A percentile compares a stretch with the other conserved stretches of the same genome.
These are phyloP conservation scores for Calephelis perditalis DNA, from an alignment of 2,888 invertebrate species.

Conservation along the genomic window DNA sequence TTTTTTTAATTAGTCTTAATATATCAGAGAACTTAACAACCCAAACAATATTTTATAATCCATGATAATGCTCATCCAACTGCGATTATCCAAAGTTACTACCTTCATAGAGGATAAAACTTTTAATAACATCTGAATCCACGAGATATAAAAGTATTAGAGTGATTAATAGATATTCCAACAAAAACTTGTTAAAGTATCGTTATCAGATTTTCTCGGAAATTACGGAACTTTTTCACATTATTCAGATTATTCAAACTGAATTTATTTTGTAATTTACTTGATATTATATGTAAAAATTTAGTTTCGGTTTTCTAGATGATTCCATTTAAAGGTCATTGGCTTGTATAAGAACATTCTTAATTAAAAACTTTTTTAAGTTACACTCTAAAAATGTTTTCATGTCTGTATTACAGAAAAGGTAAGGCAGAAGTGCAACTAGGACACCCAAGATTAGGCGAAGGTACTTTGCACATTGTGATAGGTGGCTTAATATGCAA, in stretches of 20 bases:
- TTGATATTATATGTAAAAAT: constrained; percentile 1
- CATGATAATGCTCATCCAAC: constrained; percentile 1
- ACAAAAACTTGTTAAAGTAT: constrained; percentile 13
- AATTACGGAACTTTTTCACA: background rate
- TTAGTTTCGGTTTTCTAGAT: background rate
- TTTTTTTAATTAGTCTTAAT: too few relatives aligned
- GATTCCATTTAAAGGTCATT: background rate
- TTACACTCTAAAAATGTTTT: too few relatives aligned
- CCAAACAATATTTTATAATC: too few relatives aligned
- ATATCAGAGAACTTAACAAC: too few relatives aligned
- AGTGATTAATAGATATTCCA: constrained; percentile 11
- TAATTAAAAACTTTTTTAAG: too few relatives aligned
- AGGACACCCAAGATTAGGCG: too few relatives aligned
- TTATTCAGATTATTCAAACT: too few relatives aligned
- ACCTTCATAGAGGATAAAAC: constrained; percentile 10
- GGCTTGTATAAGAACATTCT: too few relatives aligned
- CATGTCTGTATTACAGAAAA: too few relatives aligned
- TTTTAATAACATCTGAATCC: constrained; percentile 11
- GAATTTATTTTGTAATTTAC: background rate
- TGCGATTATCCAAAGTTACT: constrained; percentile 2
- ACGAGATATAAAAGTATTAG: constrained; percentile 10
- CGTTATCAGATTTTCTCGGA: constrained; percentile 9
- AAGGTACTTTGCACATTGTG: too few relatives aligned
- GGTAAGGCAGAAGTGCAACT: too few relatives aligned
- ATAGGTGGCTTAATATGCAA: too few relatives aligned